These are phyloP conservation scores for Eledone cirrhosa DNA, from an alignment of 2,888 invertebrate genomes.

Conservation along the genomic window DNA sequence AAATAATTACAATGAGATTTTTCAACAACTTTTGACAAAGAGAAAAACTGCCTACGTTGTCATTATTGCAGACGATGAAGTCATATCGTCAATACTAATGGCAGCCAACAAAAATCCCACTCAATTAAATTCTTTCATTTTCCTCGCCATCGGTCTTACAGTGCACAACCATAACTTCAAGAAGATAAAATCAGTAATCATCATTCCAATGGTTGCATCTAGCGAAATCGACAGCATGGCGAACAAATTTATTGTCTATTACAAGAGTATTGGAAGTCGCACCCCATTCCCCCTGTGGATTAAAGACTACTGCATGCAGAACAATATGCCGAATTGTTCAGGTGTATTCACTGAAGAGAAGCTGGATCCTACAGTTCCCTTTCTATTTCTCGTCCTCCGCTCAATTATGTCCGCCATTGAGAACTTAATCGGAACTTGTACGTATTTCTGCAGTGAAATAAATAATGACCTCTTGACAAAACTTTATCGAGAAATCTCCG, in stretches of 20 bases:
- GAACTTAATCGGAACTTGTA: not conserved
- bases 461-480: not conserved
- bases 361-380: not conserved
- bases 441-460: not conserved
- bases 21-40: constrained; percentile 33
- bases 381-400: not conserved
- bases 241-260: constrained; percentile 34
- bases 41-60: constrained; percentile 39
- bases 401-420: not conserved
- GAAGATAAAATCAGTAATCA: constrained; percentile 31
- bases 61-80: constrained; percentile 37
- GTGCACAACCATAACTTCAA: not conserved
- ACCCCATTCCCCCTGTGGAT: constrained; percentile 34
- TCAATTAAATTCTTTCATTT: not conserved
- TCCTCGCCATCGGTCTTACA: not conserved
- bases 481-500: not conserved
- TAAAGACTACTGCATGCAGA: constrained; percentile 43
- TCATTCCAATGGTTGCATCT: constrained; percentile 23
- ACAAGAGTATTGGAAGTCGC: not conserved
- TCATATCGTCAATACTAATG: constrained; percentile 32
- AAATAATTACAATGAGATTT: constrained; percentile 30
- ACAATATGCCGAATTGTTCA: not conserved
- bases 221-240: not conserved
- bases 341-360: not conserved
- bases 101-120: not conserved